phyloP scores from a whole-genome alignment of 2,888 invertebrate species.

The Cosmia pyralina region DNA sequence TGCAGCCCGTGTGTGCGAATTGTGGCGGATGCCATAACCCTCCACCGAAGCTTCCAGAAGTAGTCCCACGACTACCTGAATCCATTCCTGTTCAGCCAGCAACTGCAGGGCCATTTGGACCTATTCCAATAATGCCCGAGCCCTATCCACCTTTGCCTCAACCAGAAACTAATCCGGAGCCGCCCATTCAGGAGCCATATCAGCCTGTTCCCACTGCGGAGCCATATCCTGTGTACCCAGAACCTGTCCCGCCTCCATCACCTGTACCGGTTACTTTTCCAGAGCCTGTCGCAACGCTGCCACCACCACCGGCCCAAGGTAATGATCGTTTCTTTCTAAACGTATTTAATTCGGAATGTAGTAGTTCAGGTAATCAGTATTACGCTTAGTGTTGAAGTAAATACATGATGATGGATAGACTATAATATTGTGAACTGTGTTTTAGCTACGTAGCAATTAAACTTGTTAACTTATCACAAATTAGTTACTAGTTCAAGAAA shows the following conservation, averaged over 20 bases:
- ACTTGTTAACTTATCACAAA: no score
- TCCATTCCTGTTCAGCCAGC: conserved; percentile 39
- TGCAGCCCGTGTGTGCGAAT: conserved; percentile 76
- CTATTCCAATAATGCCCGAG: conserved; percentile 14
- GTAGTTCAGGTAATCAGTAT: no score
- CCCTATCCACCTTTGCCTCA: conserved; percentile 28
- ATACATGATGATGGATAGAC: no score
- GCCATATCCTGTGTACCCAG: conserved; percentile 22
- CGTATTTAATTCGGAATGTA: no score
- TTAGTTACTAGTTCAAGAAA: no score
- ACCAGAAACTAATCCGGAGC: conserved; percentile 42
- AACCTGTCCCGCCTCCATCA: conserved; percentile 5
- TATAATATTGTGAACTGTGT: no score
- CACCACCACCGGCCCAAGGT: conserved; percentile 38
- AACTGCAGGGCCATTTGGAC: conserved; percentile 15
- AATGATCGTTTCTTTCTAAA: not conserved
- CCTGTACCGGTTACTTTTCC: conserved; percentile 17
- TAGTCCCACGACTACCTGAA: conserved; percentile 40
- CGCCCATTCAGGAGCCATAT: conserved; percentile 29
- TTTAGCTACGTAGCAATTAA: no score
- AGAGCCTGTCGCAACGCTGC: conserved; percentile 34
- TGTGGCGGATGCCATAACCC: conserved; percentile 71
- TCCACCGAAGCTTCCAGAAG: conserved; percentile 37
- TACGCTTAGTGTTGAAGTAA: no score
- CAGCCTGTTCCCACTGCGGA: conserved; percentile 47